Conservation (phyloP, 2,888 invertebrate species). For the Mallateleia sp. region DNA sequence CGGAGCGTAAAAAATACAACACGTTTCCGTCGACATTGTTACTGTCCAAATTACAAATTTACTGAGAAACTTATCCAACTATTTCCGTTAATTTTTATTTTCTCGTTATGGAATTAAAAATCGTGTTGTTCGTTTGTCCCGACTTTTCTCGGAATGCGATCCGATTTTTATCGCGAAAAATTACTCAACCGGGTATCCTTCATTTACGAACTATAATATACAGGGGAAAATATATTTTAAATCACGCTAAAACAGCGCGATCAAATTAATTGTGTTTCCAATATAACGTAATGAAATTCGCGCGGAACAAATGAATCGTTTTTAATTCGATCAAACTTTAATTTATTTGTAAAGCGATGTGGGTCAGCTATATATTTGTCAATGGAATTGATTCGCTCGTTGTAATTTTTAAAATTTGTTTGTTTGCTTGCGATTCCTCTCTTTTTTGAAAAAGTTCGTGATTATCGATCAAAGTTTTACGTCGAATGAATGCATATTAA, state of each 20-base stretch:
- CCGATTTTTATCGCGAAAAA: slow-evolving; percentile 9
- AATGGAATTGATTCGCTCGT: slow-evolving; percentile 30
- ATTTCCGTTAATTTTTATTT: slow-evolving; percentile 51
- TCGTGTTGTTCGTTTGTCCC: slow-evolving; percentile 2
- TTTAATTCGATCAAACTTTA: neutral
- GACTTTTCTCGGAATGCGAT: slow-evolving; percentile 29
- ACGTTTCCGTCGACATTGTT: slow-evolving; percentile 66
- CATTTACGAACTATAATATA: neutral
- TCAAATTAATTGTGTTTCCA: neutral
- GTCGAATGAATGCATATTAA: slow-evolving; percentile 35
- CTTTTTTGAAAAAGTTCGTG: too few relatives aligned
- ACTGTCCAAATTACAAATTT: slow-evolving; percentile 44
- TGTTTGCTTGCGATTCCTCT: too few relatives aligned
- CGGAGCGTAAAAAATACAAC: slow-evolving; percentile 70
- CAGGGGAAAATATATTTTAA: neutral
- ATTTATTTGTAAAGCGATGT: neutral
- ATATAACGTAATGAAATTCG: neutral
- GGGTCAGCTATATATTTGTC: neutral
- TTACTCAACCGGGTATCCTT: too few relatives aligned
- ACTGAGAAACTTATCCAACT: slow-evolving; percentile 40
- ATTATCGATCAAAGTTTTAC: slow-evolving; percentile 36
- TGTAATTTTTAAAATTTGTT: too few relatives aligned
- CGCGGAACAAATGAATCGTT: neutral
- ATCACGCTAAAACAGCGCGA: neutral
- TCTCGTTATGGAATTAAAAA: slow-evolving; percentile 29